These are phyloP conservation scores for Pteria penguin DNA, from an alignment of 2,888 invertebrate genomes.

Conservation along the genomic window DNA sequence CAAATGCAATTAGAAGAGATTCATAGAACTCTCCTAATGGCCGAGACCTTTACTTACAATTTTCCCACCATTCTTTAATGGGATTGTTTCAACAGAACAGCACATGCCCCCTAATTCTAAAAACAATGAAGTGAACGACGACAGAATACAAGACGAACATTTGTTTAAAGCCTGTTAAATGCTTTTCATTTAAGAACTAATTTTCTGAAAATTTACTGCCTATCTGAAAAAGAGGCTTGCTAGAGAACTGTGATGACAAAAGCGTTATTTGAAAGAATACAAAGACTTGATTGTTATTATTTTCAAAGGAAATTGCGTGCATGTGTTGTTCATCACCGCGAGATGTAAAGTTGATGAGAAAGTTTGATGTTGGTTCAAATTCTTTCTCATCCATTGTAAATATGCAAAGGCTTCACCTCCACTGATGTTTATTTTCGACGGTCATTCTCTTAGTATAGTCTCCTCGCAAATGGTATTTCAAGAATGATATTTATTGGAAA, in stretches of 20 bases:
- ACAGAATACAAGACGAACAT: background rate
- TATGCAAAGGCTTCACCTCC: too few relatives aligned
- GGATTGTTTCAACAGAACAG: background rate
- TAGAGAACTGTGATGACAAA: background rate
- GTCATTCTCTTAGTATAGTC: too few relatives aligned
- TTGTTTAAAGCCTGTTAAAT: background rate
- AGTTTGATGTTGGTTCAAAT: too few relatives aligned
- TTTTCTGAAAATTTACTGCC: background rate
- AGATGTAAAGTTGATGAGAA: background rate
- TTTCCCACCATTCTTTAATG: conserved; percentile 1
- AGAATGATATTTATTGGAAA: too few relatives aligned
- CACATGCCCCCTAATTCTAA: background rate
- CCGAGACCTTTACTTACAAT: background rate
- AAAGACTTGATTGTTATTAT: background rate
- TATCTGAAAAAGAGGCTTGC: too few relatives aligned
- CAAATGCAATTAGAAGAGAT: conserved; percentile 33
- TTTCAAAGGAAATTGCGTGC: background rate
- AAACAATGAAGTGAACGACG: background rate
- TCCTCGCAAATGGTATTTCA: too few relatives aligned
- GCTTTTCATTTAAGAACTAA: background rate
- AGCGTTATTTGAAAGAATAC: background rate
- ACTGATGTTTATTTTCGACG: too few relatives aligned
- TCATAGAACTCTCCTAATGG: conserved; percentile 21
- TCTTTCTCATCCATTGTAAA: too few relatives aligned
- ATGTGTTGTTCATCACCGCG: background rate